Evolutionary conservation across 2,797 vertebrate species (phyloP).

Genomic region (Garrulus glandarius): DNA sequence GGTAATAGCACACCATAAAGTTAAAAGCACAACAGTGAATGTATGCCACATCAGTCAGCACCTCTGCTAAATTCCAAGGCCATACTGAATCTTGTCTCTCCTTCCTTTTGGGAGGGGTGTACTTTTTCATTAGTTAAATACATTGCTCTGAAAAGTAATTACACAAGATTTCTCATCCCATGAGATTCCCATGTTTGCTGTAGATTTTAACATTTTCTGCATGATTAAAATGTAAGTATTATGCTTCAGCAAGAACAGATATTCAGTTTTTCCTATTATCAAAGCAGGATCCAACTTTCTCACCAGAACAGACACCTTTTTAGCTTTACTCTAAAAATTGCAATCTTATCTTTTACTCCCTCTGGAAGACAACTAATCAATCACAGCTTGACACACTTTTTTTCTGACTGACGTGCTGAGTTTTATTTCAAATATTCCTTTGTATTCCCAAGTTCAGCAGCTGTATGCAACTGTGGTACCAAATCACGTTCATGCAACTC

Average conservation of each 20-base stretch:
- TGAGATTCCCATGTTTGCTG: background rate
- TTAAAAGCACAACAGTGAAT: background rate
- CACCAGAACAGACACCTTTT: background rate
- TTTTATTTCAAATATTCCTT: background rate
- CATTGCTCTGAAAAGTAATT: background rate
- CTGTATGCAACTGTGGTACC: background rate
- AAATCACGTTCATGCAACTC: background rate
- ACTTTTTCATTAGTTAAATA: background rate
- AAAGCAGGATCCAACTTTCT: background rate
- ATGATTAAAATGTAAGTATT: background rate
- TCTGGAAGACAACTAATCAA: background rate
- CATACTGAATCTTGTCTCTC: background rate
- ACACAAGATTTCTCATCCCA: background rate
- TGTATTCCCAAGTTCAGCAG: background rate
- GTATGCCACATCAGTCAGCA: background rate
- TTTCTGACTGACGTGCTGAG: background rate
- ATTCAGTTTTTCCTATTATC: background rate
- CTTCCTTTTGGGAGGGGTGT: background rate
- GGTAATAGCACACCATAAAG: background rate
- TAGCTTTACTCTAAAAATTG: background rate
- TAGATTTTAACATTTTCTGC: background rate
- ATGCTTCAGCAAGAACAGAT: background rate
- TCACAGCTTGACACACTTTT: background rate
- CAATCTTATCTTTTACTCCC: background rate
- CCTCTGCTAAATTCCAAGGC: background rate